These are phyloP conservation scores for Synergus japonicus DNA, from an alignment of 2,888 invertebrate genomes.

Conservation along the genomic window DNA sequence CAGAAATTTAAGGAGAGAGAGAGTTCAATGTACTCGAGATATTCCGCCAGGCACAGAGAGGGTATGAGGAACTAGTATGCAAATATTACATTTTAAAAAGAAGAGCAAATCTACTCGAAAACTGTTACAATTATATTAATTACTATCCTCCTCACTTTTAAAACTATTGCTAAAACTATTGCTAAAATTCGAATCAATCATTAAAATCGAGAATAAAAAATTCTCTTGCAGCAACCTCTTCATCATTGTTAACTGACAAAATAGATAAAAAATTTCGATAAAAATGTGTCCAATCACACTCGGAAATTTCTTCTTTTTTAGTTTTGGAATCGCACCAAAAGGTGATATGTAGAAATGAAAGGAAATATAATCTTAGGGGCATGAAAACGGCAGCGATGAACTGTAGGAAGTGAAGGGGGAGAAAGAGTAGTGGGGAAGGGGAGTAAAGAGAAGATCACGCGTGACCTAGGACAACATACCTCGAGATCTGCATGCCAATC, in stretches of 20 bases:
- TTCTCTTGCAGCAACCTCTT: too few species aligned
- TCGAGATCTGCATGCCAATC: slow-evolving; percentile 77
- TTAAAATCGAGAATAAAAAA: neutral
- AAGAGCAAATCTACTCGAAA: slow-evolving; percentile 9
- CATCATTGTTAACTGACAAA: too few species aligned
- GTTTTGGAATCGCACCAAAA: slow-evolving; percentile 41
- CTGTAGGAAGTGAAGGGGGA: slow-evolving; percentile 49
- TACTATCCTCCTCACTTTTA: neutral
- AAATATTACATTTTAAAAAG: slow-evolving; percentile 24
- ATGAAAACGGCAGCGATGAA: slow-evolving; percentile 49
- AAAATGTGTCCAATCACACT: neutral
- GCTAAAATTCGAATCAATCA: too few species aligned
- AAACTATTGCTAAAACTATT: neutral
- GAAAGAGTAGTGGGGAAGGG: slow-evolving; percentile 47
- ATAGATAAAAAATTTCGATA: neutral
- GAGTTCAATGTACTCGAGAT: slow-evolving; percentile 35
- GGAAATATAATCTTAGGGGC: slow-evolving; percentile 43
- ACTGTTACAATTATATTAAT: neutral
- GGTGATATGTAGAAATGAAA: slow-evolving; percentile 54
- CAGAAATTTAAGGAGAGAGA: slow-evolving; percentile 33
- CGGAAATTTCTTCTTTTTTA: neutral
- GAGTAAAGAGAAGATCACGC: slow-evolving; percentile 53
- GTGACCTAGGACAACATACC: slow-evolving; percentile 63
- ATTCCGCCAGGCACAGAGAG: slow-evolving; percentile 33
- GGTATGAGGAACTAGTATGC: slow-evolving; percentile 30